These are phyloP conservation scores for Taxidea taxus DNA, from an alignment of 2,113 vertebrate genomes.

Conservation along the genomic window DNA sequence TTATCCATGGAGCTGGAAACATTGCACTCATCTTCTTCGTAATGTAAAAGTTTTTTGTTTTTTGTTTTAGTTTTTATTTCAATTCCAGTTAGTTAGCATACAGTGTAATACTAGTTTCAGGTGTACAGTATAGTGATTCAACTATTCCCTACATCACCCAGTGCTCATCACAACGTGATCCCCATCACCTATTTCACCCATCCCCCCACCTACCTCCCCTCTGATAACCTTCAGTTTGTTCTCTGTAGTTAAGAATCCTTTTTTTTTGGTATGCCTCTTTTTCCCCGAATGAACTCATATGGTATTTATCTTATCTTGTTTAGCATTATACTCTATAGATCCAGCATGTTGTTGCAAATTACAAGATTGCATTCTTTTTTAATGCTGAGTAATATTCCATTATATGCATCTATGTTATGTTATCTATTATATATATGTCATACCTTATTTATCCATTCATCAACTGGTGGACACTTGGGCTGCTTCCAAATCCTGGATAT, in stretches of 20 bases:
- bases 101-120: no score
- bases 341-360: not conserved
- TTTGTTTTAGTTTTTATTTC: not conserved
- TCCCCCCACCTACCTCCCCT: no score
- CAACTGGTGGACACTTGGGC: not conserved
- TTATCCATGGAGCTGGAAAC: conserved; percentile 19
- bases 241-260: not conserved
- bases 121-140: no score
- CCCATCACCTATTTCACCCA: no score
- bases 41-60: not conserved
- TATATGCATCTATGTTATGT: not conserved
- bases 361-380: not conserved
- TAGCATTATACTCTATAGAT: not conserved
- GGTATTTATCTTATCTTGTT: not conserved
- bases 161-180: no score
- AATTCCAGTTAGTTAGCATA: not conserved
- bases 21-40: not conserved
- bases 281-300: not conserved
- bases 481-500: not conserved
- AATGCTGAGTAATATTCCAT: not conserved
- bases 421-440: not conserved
- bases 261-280: not conserved
- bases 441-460: not conserved
- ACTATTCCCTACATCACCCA: no score
- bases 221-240: no score